Evolutionary conservation across 2,888 invertebrate species (phyloP).

Genomic region (Alsophila aescularia): DNA sequence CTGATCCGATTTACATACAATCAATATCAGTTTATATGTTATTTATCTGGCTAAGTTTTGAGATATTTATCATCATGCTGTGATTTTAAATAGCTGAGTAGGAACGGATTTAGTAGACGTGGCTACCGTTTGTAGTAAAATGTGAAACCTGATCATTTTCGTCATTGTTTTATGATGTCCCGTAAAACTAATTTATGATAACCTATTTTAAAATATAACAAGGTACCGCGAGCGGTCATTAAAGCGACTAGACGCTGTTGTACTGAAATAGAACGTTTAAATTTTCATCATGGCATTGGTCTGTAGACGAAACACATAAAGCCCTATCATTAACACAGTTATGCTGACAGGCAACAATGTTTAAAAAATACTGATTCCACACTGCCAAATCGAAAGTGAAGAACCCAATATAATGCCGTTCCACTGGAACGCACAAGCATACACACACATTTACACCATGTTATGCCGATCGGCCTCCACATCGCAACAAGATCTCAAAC

Average conservation of each 20-base stretch:
- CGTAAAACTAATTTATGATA: conserved; percentile 29
- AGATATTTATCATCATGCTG: background rate
- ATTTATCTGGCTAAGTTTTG: background rate
- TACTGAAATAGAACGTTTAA: conserved; percentile 36
- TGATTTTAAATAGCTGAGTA: background rate
- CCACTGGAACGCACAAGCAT: too few relatives aligned
- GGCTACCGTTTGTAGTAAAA: conserved; percentile 5
- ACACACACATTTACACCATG: too few relatives aligned
- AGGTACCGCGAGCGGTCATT: conserved; percentile 24
- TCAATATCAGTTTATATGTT: background rate
- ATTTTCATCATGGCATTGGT: conserved; percentile 24
- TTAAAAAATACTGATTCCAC: too few relatives aligned
- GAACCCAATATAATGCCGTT: too few relatives aligned
- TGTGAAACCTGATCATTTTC: conserved; percentile 28
- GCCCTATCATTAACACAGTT: conserved; percentile 14
- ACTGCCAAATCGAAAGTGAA: too few relatives aligned
- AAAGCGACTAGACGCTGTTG: conserved; percentile 35
- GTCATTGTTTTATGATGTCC: conserved; percentile 22
- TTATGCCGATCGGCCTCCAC: too few relatives aligned
- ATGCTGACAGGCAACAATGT: too few relatives aligned
- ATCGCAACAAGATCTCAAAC: too few relatives aligned
- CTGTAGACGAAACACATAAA: conserved; percentile 37
- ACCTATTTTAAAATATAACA: conserved; percentile 32
- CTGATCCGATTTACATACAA: background rate
- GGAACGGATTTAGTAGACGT: background rate